Evolutionary conservation across 2,797 vertebrate species (phyloP), one percentile per base, ranked within the genome.

Genomic region (Periophthalmus magnuspinnatus): DNA sequence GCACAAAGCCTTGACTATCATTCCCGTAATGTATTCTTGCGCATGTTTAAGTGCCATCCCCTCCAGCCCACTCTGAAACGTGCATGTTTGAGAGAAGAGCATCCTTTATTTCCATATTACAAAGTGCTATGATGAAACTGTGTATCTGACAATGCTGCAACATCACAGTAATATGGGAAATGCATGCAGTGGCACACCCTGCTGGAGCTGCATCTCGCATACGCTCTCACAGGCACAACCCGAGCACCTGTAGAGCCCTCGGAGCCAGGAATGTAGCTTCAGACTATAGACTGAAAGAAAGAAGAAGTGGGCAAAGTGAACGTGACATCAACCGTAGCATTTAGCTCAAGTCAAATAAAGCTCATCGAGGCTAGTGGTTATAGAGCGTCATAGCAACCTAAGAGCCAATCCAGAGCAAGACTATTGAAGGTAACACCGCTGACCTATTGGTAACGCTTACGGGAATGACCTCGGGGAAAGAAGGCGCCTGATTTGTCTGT

Each of bases 111-210:
- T 78, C 68, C 76, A 75, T 75, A 84, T 89, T 84, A 87, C 81
- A 82, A 76, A 68, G 74, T 74, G 81, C 81, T 79, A 85, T 76
- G 77, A 86, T 86, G 81, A 87, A 84, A 85, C 71, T 41, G 60
- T 76, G 67, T 71, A 67, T 69, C 32, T 59, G 65, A 79, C 65
- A 72, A 82, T 72, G 81, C 84, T 87, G 82, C 87, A 86, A 85
- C 88, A 78, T 86, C 81, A 74, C 75, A 67, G 61, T 89, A 87
- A 91, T 86, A 89, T 74, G 74, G 81, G 81, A 84, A 87, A 85
- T 67, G 75, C 81, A 89, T 86, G 82, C 85, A 59, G 73, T 68
- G 77, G 83, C 85, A 89, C 79, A 83, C 75, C 74, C 68, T 70
- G 72, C 69, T 67, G 62, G 73, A 73, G 11, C 74, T 16, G 52